Percentiles rank a stretch among this genome's conserved stretches.
Conservation (phyloP, 2,113 vertebrate species). For the Rafetus swinhoei region DNA sequence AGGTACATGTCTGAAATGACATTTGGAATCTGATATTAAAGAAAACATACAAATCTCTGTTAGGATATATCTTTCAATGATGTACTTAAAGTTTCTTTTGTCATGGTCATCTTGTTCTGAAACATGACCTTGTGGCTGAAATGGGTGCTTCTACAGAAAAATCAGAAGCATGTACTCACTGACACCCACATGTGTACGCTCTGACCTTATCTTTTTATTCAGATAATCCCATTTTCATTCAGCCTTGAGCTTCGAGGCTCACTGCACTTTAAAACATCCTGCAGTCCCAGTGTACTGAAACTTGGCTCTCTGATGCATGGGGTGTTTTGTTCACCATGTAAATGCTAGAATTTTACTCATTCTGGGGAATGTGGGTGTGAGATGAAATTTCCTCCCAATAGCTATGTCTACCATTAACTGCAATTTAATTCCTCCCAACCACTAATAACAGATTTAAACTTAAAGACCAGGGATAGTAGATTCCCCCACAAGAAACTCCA, state of each 20-base stretch:
- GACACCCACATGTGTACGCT: not conserved
- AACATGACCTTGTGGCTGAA: not conserved
- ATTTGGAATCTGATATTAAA: slow-evolving; percentile 18
- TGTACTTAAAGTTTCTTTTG: slow-evolving; percentile 7
- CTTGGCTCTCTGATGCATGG: not conserved
- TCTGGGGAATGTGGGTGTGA: not conserved
- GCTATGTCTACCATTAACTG: not conserved
- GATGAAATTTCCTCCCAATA: not conserved
- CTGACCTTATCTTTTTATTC: not conserved
- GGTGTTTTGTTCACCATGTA: not conserved
- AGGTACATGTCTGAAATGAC: not conserved
- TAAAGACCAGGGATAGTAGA: not conserved
- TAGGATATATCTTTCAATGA: not conserved
- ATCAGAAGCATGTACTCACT: not conserved
- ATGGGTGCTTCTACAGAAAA: not conserved
- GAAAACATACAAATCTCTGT: not conserved
- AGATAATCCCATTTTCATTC: not conserved
- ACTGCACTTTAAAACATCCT: not conserved
- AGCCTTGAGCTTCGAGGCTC: not conserved
- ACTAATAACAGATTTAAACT: not conserved
- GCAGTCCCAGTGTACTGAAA: not conserved
- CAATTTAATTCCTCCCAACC: not conserved
- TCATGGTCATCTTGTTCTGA: not conserved
- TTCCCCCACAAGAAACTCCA: not conserved
- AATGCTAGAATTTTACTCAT: not conserved